Conservation (phyloP, 2,113 vertebrate genomes). For the Passerina amoena region DNA sequence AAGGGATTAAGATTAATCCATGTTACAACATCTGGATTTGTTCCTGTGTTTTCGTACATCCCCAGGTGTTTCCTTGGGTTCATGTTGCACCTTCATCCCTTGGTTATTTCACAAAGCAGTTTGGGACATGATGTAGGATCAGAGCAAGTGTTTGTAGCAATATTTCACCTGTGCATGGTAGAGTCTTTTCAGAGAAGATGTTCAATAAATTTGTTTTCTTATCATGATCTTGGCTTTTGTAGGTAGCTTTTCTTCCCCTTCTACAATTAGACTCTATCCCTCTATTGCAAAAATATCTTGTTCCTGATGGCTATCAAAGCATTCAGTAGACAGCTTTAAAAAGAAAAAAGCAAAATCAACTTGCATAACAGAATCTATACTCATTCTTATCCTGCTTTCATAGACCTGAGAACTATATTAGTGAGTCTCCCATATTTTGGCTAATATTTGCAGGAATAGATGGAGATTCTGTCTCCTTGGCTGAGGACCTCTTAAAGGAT, state of each 20-base stretch:
- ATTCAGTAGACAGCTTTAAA: background rate
- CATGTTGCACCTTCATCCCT: background rate
- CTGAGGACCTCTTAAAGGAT: background rate
- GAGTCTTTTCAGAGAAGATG: background rate
- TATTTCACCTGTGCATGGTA: background rate
- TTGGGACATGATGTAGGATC: background rate
- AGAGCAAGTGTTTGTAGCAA: background rate
- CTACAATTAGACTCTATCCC: background rate
- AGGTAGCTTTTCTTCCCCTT: background rate
- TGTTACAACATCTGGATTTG: background rate
- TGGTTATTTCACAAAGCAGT: background rate
- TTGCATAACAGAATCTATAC: background rate
- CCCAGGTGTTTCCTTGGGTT: accelerated
- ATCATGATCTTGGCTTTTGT: background rate
- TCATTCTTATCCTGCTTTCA: background rate
- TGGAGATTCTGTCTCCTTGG: background rate
- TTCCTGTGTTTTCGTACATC: background rate
- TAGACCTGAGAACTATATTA: background rate
- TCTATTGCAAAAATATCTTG: background rate
- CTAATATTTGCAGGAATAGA: background rate
- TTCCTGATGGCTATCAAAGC: background rate
- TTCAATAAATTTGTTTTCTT: background rate
- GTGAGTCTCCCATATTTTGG: background rate
- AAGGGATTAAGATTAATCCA: background rate
- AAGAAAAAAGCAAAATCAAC: background rate